A percentile compares a stretch with the other conserved stretches of the same genome.
These are phyloP conservation scores for Anguilla rostrata DNA, from an alignment of 2,113 vertebrate species.

Conservation along the genomic window DNA sequence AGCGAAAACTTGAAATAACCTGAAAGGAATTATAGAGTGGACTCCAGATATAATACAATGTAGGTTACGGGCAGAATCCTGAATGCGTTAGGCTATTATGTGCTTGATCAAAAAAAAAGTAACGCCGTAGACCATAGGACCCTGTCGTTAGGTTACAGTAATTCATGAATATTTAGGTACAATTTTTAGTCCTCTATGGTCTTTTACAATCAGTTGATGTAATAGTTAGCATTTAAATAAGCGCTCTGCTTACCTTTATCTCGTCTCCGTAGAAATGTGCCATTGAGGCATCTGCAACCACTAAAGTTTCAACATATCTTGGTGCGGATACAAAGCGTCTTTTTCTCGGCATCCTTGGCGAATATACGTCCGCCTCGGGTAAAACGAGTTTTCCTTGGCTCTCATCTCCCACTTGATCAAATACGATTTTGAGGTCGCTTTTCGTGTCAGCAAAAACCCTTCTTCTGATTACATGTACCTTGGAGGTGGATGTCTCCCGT, in stretches of 20 bases:
- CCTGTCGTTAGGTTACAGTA: too few relatives aligned
- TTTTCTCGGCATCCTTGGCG: constrained; percentile 54
- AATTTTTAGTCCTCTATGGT: too few relatives aligned
- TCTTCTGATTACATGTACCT: constrained; percentile 63
- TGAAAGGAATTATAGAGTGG: neutral
- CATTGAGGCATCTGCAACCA: constrained; percentile 86
- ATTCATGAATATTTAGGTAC: too few relatives aligned
- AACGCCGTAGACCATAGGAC: too few relatives aligned
- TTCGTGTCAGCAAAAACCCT: constrained; percentile 34
- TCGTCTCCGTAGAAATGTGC: constrained; percentile 80
- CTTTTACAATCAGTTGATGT: neutral
- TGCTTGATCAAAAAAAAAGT: too few relatives aligned
- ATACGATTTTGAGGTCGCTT: constrained; percentile 23
- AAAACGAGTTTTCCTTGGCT: neutral
- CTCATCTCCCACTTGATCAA: constrained; percentile 38
- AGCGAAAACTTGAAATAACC: neutral
- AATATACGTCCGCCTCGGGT: constrained; percentile 23
- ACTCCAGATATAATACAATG: too few relatives aligned
- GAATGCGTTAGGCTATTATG: too few relatives aligned
- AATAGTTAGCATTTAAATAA: neutral
- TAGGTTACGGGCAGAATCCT: too few relatives aligned
- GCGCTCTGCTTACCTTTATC: constrained; percentile 70
- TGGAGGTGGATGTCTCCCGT: constrained; percentile 30
- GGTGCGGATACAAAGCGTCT: constrained; percentile 82
- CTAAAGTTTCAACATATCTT: constrained; percentile 85